phyloP scores from a whole-genome alignment of 2,888 invertebrate genomes.

The Himalopsyche kuldschensis region DNA sequence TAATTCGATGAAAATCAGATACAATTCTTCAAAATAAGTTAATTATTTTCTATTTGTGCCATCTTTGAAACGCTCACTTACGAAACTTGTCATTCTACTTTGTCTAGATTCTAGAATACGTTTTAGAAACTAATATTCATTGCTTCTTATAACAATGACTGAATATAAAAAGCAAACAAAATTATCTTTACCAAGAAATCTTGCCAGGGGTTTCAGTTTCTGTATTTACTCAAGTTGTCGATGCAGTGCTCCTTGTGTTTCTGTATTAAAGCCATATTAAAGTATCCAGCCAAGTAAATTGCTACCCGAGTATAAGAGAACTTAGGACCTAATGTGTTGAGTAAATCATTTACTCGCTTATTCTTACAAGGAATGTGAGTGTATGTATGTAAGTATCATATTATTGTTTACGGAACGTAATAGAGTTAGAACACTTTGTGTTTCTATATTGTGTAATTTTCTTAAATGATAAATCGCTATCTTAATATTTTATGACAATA shows the following conservation, averaged over 20 bases:
- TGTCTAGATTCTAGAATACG: no score
- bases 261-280: conserved; percentile 27
- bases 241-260: conserved; percentile 18
- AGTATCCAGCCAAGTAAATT: conserved; percentile 32
- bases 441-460: conserved; percentile 23
- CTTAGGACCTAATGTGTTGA: conserved; percentile 37
- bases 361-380: conserved; percentile 35
- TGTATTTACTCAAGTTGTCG: not conserved
- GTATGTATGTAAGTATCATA: not conserved
- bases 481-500: not conserved
- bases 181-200: no score
- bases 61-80: no score
- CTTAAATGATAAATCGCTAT: conserved; percentile 11
- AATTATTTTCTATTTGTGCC: no score
- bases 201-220: no score
- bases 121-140: no score
- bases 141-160: no score
- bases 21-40: no score
- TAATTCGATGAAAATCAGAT: no score
- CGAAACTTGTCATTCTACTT: no score
- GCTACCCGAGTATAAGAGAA: conserved; percentile 30
- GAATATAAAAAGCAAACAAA: no score
- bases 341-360: conserved; percentile 40
- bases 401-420: conserved; percentile 21
- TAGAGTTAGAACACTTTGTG: conserved; percentile 24